Evolutionary conservation across 2,888 invertebrate species (phyloP), one percentile per base, ranked within the genome.

Genomic region (Heliconius cydno): DNA sequence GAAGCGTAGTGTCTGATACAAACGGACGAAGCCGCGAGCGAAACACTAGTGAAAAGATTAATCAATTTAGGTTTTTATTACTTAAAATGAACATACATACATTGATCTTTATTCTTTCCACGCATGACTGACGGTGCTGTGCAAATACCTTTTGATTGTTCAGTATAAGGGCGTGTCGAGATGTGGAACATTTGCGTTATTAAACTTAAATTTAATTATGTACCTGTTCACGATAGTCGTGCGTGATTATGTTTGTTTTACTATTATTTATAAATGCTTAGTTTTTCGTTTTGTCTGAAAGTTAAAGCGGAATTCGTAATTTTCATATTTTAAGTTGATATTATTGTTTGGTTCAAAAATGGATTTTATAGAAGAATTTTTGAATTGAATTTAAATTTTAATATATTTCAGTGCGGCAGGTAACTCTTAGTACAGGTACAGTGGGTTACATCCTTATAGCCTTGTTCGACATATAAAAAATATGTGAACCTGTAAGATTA

Each of bases 131-230:
- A n/a, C 28, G 22, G 19, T 25, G 52, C 25, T 25, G 60, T 77
- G 22, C 67, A 76, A 76, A 68, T 76, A 3, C 13, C 38, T 60
- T 2, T 34, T 52, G 22, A 12, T 72, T 73, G 73, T 73, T 73
- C 34, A 34, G n/a, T 30, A 60, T 38, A 68, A 70, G 76, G 76
- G 76, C 70, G 41, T 60, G 60, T 68, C 76, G 34, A 57, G 38
- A 38, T 68, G 60, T 28, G 70, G 76, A 77, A 77, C 38, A 60
- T 57, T 77, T 22, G 3, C 19, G 22, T 12, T 57, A 52, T 60
- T 60, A n/a, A 34, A n/a, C 34, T 57, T 73, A 13, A 6, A 34
- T 60, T 34, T 15, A n/a, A 25, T 73, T 71, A 22, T 10, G 13
- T n/a, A 19, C 60, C 34, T n/a, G 34, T 38, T 38, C 68, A 70